phyloP scores from a whole-genome alignment of 2,888 invertebrate genomes.

The Helicoverpa assulta region DNA sequence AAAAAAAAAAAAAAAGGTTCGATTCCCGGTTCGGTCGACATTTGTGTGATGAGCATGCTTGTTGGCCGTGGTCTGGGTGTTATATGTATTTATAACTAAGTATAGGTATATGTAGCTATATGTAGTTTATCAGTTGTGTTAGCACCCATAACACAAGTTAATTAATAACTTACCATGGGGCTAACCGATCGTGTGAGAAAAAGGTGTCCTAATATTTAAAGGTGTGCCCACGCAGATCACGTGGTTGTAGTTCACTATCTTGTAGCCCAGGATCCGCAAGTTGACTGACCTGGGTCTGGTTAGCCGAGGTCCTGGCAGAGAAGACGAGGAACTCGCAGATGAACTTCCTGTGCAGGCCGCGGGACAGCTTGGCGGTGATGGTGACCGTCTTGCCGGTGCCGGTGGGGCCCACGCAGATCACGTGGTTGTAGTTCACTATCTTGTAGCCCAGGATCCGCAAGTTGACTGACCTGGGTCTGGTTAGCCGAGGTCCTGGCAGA shows the following conservation, averaged over 20 bases:
- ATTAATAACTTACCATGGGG: no score
- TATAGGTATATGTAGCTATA: no score
- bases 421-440: constrained; percentile 92
- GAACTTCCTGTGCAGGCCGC: constrained; percentile 93
- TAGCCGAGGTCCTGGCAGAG: constrained; percentile 96
- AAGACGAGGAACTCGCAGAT: constrained; percentile 96
- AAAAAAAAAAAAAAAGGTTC: no score
- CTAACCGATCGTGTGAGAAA: no score
- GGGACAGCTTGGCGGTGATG: constrained; percentile 92
- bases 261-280: constrained; percentile 92
- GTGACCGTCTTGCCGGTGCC: constrained; percentile 97
- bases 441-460: constrained; percentile 92
- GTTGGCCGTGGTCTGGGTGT: no score
- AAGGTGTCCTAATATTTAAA: no score
- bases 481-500: constrained; percentile 97
- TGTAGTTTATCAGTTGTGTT: no score
- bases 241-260: constrained; percentile 92
- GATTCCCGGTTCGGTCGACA: no score
- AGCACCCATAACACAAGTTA: no score
- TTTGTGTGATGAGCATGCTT: no score
- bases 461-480: constrained; percentile 94
- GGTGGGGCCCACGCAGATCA: constrained; percentile 95
- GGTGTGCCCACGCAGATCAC: constrained; percentile 94
- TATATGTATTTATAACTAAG: no score
- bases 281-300: constrained; percentile 94